Evolutionary conservation across 2,113 vertebrate genomes (phyloP).

Genomic region (Mobula birostris): DNA sequence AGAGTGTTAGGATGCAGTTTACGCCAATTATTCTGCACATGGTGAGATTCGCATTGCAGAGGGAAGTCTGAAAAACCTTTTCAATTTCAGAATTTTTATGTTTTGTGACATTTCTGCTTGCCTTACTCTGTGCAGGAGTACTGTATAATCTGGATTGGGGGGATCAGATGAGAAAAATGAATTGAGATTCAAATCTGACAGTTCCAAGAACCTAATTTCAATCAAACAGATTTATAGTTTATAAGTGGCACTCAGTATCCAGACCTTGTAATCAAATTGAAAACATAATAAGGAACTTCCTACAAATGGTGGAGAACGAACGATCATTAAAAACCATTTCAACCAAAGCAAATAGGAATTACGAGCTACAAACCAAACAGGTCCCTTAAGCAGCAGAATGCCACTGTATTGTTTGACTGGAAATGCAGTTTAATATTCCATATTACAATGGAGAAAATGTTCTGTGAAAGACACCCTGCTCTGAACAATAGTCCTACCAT

Average conservation of each 20-base stretch:
- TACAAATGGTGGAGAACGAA: neutral
- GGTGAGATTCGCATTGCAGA: neutral
- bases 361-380: neutral
- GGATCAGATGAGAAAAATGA: neutral
- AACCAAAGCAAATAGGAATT: conserved; percentile 17
- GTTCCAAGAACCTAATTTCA: neutral
- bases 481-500: neutral
- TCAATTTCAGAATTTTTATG: neutral
- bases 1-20: neutral
- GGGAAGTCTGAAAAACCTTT: neutral
- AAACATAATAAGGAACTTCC: neutral
- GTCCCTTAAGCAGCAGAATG: neutral
- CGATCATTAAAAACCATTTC: conserved; percentile 7
- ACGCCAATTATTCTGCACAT: neutral
- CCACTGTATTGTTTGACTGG: neutral
- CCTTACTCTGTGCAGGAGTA: neutral
- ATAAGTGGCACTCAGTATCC: neutral
- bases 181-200: neutral
- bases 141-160: neutral
- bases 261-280: conserved; percentile 12
- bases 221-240: neutral
- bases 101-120: neutral
- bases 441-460: neutral
- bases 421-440: neutral
- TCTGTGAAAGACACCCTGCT: neutral